Evolutionary conservation across 2,797 vertebrate species (phyloP), one percentile per base, ranked within the genome.

Genomic region (Trematomus bernacchii): DNA sequence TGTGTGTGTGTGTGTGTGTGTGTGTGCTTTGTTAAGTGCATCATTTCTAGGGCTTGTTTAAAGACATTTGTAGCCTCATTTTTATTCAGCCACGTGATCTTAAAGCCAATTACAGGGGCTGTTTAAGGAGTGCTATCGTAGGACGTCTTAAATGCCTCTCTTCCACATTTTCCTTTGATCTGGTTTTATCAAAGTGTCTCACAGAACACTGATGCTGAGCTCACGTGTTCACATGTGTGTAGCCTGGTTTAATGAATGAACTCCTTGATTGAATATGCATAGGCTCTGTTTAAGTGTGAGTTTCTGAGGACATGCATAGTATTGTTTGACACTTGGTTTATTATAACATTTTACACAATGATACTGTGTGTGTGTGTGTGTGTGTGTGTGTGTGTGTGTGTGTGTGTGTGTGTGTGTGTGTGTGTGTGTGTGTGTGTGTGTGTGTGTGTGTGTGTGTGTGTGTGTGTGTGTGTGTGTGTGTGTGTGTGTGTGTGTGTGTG

Each of bases 161-260:
- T 77, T 80, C 82, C 73, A 27, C 53, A 27, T 27, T 66, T 61
- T 67, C 59, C 84, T 93, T 92, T 93, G 85, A 93, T 92, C 80
- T 83, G 69, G 79, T 33, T 77, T 84, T 81, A 91, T 93, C 86
- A 90, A 87, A 91, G 89, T 91, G 86, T 82, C 72, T 85, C 82
- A 52, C 64, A 68, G 48, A 81, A 65, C 57, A 87, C 76, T 66
- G 66, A 55, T 2, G 54, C 79, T 91, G 77, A 89, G 90, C 27
- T 27, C 27, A 27, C 3, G 91, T 90, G 86, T 72, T 37, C 7
- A 37, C 89, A 93, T 92, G 73, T 90, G 85, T 90, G 84, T 79
- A 74, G 70, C 69, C 57, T 77, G 68, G 46, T 79, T 85, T 85
- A 86, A 82, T 85, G 72, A 82, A 84, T 77, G 80, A 89, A 73